Evolutionary conservation across 2,888 invertebrate genomes (phyloP).

Genomic region (Cantharis flavilabris): DNA sequence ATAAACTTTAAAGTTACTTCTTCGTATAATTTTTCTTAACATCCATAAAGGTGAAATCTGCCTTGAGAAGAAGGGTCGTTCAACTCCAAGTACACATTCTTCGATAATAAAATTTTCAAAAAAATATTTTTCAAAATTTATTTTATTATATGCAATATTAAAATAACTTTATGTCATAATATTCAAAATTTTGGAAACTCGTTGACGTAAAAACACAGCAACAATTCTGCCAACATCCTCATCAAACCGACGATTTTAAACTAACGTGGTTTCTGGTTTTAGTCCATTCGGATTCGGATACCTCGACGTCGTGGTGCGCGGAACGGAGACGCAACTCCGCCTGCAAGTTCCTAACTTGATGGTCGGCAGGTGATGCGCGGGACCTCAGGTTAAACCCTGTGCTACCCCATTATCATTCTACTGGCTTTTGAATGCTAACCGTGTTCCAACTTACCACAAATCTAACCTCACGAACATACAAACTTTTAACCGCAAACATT

Average conservation of each 20-base stretch:
- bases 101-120: not conserved
- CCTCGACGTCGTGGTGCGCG: slow-evolving; percentile 36
- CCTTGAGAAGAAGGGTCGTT: slow-evolving; percentile 12
- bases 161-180: not conserved
- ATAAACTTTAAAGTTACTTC: slow-evolving; percentile 1
- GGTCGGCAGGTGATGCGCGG: slow-evolving; percentile 39
- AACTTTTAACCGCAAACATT: not conserved
- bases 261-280: slow-evolving; percentile 18
- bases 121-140: not conserved
- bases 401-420: slow-evolving; percentile 25
- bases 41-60: slow-evolving; percentile 1
- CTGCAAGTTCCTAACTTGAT: slow-evolving; percentile 31
- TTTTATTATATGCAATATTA: not conserved
- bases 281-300: slow-evolving; percentile 28
- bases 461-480: not conserved
- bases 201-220: slow-evolving; percentile 8
- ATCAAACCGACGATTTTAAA: slow-evolving; percentile 11
- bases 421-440: slow-evolving; percentile 33
- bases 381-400: slow-evolving; percentile 38
- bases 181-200: not conserved
- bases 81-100: not conserved
- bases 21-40: slow-evolving; percentile 7
- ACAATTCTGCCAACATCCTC: not conserved
- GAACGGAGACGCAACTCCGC: slow-evolving; percentile 30
- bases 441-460: not conserved